These are phyloP conservation scores for Brenthis hecate DNA, from an alignment of 2,888 invertebrate genomes.

Conservation along the genomic window DNA sequence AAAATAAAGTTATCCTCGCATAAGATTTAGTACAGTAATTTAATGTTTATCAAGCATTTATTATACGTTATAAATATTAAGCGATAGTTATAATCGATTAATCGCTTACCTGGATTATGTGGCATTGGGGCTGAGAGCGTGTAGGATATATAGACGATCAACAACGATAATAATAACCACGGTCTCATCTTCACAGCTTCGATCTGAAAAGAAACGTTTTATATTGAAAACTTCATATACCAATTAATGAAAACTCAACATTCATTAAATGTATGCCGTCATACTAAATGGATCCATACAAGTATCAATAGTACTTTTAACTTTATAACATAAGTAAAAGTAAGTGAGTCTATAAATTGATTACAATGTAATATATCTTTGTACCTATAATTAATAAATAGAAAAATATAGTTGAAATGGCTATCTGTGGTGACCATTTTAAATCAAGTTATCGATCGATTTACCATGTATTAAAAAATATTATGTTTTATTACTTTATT, in stretches of 20 bases:
- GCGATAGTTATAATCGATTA: background rate
- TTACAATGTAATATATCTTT: no score
- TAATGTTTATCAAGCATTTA: no score
- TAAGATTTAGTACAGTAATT: no score
- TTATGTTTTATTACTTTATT: no score
- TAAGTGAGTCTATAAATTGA: background rate
- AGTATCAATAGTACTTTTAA: no score
- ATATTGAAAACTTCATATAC: background rate
- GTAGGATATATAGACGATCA: slow-evolving; percentile 5
- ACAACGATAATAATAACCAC: slow-evolving; percentile 21
- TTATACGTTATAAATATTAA: background rate
- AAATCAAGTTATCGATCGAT: no score
- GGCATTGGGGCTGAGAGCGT: slow-evolving; percentile 30
- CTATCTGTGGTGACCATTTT: no score
- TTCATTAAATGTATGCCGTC: background rate
- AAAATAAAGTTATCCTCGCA: no score
- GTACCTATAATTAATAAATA: no score
- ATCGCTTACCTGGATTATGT: slow-evolving; percentile 28
- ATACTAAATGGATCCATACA: background rate
- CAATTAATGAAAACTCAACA: background rate
- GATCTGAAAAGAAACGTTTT: slow-evolving; percentile 23
- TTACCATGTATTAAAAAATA: no score
- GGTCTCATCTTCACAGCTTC: slow-evolving; percentile 16
- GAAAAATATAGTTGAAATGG: no score
- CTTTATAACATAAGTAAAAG: no score